These are phyloP conservation scores for Martes martes DNA, from an alignment of 2,113 vertebrate species.

Conservation along the genomic window DNA sequence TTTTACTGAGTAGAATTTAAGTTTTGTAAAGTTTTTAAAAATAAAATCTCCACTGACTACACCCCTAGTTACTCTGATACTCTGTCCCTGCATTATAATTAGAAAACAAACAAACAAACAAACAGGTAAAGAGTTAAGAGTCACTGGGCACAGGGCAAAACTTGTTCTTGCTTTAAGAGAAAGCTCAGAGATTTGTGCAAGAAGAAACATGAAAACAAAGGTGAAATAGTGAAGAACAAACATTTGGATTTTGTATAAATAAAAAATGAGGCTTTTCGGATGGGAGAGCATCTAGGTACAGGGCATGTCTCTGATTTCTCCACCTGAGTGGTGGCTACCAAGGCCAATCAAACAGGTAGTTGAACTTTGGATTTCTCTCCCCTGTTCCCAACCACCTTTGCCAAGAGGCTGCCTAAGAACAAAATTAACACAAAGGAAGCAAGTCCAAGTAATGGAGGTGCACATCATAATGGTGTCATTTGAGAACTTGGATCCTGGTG, in stretches of 20 bases:
- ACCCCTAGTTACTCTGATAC: background rate
- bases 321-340: background rate
- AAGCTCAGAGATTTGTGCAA: background rate
- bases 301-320: background rate
- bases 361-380: background rate
- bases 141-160: background rate
- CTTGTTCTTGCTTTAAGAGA: background rate
- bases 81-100: background rate
- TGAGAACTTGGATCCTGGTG: background rate
- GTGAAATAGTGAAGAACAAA: background rate
- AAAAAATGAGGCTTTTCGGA: accelerated
- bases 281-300: background rate
- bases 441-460: accelerated
- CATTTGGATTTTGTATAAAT: background rate
- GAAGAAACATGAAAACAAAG: background rate
- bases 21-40: background rate
- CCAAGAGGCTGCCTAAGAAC: background rate
- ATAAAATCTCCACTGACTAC: background rate
- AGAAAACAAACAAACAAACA: background rate
- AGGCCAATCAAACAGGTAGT: background rate
- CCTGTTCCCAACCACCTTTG: background rate
- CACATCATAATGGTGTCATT: background rate
- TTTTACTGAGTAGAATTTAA: background rate
- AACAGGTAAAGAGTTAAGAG: background rate
- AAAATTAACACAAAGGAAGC: background rate